Evolutionary conservation across 2,797 vertebrate species (phyloP).

Genomic region (Sitta carolinensis): DNA sequence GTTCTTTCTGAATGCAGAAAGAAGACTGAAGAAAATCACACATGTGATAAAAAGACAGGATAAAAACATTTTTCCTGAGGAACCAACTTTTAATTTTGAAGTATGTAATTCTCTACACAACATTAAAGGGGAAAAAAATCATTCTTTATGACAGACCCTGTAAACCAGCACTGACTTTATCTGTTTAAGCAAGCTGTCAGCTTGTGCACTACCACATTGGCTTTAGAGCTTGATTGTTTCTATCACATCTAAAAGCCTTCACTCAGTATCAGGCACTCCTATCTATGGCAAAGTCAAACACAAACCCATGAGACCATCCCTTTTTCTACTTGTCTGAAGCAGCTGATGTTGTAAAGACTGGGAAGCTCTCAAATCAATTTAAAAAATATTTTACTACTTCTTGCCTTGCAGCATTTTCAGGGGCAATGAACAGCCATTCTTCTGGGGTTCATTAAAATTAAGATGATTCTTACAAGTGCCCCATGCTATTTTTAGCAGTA

Average conservation of each 20-base stretch:
- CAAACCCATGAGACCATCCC: background rate
- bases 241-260: background rate
- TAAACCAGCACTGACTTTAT: background rate
- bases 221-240: background rate
- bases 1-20: background rate
- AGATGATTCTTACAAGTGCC: background rate
- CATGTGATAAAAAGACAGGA: accelerated
- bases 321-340: background rate
- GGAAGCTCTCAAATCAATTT: background rate
- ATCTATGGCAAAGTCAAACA: background rate
- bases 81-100: background rate
- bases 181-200: background rate
- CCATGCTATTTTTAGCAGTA: background rate
- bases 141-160: background rate
- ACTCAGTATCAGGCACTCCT: background rate
- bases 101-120: background rate
- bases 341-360: background rate
- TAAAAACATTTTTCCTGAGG: background rate
- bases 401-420: background rate
- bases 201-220: background rate
- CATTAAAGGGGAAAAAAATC: background rate
- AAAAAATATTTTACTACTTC: background rate
- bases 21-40: background rate
- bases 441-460: background rate
- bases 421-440: background rate